phyloP scores from a whole-genome alignment of 1,140 invertebrate species.

The Tetramorium alpestre region DNA sequence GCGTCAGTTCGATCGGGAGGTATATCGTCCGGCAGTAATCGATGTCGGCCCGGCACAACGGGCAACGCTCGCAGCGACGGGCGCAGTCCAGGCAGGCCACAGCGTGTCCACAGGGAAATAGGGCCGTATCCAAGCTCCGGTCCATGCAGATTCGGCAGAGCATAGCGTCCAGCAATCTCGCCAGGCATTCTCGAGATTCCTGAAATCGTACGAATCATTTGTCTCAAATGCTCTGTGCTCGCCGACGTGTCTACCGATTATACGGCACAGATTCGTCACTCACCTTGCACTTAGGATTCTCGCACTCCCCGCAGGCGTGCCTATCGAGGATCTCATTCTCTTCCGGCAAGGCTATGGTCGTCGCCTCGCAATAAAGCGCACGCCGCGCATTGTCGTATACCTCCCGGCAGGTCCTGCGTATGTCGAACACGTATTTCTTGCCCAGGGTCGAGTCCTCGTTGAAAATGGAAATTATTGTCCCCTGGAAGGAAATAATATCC shows the following conservation, averaged over 20 bases:
- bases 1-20: conserved; percentile 87
- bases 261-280: not conserved
- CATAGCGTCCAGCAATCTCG: conserved; percentile 89
- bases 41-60: conserved; percentile 91
- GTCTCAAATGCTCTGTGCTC: not conserved
- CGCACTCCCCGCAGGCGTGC: conserved; percentile 81
- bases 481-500: conserved; percentile 82
- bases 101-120: conserved; percentile 94
- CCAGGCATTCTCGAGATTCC: conserved; percentile 87
- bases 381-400: conserved; percentile 94
- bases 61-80: conserved; percentile 90
- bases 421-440: conserved; percentile 96
- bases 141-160: conserved; percentile 95
- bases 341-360: conserved; percentile 81
- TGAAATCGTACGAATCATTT: conserved; percentile 77
- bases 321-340: conserved; percentile 81
- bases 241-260: not conserved
- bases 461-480: conserved; percentile 96
- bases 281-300: conserved; percentile 82
- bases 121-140: conserved; percentile 91
- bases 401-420: conserved; percentile 93
- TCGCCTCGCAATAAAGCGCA: conserved; percentile 87
- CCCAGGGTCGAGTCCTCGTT: conserved; percentile 95
- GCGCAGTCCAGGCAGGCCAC: conserved; percentile 91
- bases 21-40: conserved; percentile 91